Percentiles rank a stretch among this genome's conserved stretches.
These are phyloP conservation scores for Belonocnema kinseyi DNA, from an alignment of 1,140 invertebrate species.

Conservation along the genomic window DNA sequence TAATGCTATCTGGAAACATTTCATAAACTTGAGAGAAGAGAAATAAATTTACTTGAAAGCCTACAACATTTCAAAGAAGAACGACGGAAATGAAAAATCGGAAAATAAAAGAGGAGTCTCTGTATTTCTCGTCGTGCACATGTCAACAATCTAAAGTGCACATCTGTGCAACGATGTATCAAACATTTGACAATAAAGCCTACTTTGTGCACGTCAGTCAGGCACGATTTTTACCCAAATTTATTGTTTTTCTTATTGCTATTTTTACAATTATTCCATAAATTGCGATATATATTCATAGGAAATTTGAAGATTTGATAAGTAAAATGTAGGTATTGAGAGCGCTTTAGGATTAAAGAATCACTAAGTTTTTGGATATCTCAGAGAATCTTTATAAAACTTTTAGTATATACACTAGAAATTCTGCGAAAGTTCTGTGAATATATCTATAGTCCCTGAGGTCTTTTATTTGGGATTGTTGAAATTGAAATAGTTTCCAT, in stretches of 20 bases:
- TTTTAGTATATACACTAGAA: not conserved
- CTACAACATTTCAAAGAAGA: constrained; percentile 1
- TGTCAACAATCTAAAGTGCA: not conserved
- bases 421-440: not conserved
- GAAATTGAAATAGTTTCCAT: not conserved
- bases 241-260: not conserved
- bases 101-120: not conserved
- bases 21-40: not conserved
- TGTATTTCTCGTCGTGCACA: not conserved
- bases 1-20: not conserved
- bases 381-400: not conserved
- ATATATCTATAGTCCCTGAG: not conserved
- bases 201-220: constrained; percentile 16
- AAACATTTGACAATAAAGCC: not conserved
- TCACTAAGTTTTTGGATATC: no score
- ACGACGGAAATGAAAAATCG: constrained; percentile 5
- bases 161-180: constrained; percentile 3
- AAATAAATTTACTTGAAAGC: not conserved
- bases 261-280: not conserved
- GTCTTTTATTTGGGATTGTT: constrained; percentile 1
- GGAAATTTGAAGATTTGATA: not conserved
- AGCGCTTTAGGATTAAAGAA: no score
- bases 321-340: no score
- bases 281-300: not conserved
- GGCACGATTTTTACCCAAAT: not conserved